Evolutionary conservation across 2,113 vertebrate species (phyloP), one percentile per base, ranked within the genome.

Genomic region (Ovibos moschatus): DNA sequence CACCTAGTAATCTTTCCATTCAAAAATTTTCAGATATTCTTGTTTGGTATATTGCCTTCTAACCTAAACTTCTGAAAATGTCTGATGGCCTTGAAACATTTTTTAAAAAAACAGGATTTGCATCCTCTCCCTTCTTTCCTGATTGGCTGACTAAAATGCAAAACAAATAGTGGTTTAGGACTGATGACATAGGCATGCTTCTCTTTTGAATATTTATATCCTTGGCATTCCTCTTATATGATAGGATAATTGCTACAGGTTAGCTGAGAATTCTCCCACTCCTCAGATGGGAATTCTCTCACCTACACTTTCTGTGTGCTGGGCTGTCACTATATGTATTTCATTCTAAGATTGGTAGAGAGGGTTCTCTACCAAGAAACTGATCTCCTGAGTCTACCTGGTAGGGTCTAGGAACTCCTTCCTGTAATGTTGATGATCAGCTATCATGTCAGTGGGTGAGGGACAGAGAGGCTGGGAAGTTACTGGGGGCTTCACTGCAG

Each of bases 81-180:
- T 86, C 83, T 90, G 94, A 87, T 23, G 82, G 57, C 83, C 55
- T 0, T 90, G n/a, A 87, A 94, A 55, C 12, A 74, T 51, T 36
- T 53, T 90, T 87, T 82, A 58, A 83, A 64, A 64, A 51, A 10
- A 5, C 57, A 57, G 45, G 76, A 67, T 97, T 97, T 97, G 55
- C 89, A 83, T 95, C 96, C 19, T 74, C 4, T 51, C 47, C 67
- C 47, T 96, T 62, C 33, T 84, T 94, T 94, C 25, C 81, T 55
- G 53, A 27, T 85, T 96, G 97, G 74, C 82, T 97, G 33, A 86
- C 33, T 96, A 94, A 98, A 82, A 67, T 1, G 0, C 89, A 40
- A 33, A 96, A n/a, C 95, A 50, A 97, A 97, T 91, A 53, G 96
- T 98, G 90, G 86, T 91, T 88, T 92, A 76, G 87, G 96, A 95